Conservation (phyloP, 2,888 invertebrate species). For the Tinea pellionella region DNA sequence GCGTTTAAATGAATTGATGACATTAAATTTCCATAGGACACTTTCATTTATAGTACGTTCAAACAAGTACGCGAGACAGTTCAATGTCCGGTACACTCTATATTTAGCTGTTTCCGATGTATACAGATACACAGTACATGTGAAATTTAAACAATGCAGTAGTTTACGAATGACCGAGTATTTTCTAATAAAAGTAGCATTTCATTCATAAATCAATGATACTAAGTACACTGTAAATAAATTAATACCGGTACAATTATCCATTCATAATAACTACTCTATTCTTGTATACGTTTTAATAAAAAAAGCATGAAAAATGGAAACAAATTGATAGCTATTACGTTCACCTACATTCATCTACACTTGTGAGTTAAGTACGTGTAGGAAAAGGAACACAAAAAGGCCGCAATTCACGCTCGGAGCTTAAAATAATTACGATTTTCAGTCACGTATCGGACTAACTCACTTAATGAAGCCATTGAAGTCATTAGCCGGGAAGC, state of each 20-base stretch:
- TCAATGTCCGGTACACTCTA: conserved; percentile 62
- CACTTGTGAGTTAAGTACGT: neutral
- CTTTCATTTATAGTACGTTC: neutral
- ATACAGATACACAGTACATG: conserved; percentile 29
- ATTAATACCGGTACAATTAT: neutral
- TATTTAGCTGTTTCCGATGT: conserved; percentile 40
- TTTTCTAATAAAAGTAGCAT: neutral
- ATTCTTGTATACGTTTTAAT: neutral
- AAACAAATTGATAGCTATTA: neutral
- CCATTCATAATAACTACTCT: too few relatives aligned
- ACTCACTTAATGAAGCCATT: conserved; percentile 50
- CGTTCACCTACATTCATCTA: neutral
- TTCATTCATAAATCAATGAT: neutral
- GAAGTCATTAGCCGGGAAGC: conserved; percentile 36
- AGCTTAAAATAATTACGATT: conserved; percentile 22
- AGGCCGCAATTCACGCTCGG: neutral
- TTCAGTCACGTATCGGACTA: conserved; percentile 42
- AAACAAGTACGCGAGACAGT: conserved; percentile 27
- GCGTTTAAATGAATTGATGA: neutral
- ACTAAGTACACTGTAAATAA: neutral
- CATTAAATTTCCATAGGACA: neutral
- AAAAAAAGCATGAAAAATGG: neutral
- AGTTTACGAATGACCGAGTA: conserved; percentile 21
- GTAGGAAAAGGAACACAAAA: neutral
- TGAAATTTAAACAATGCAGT: conserved; percentile 36